Conservation (phyloP, 2,888 invertebrate genomes). For the Deladenus siricidicola region DNA sequence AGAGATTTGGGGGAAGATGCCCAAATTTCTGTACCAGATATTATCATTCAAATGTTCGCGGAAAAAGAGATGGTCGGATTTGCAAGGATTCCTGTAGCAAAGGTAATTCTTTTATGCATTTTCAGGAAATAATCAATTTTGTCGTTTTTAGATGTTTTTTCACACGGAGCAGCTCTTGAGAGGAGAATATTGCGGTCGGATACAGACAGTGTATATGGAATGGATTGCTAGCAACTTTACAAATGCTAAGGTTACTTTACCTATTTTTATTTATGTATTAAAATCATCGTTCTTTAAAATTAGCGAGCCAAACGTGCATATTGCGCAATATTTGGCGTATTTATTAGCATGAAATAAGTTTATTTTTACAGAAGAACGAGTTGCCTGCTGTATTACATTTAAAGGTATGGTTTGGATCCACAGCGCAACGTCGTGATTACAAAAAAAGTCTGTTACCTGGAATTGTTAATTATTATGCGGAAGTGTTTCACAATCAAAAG, state of each 20-base stretch:
- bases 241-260: not conserved
- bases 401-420: slow-evolving; percentile 40
- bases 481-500: slow-evolving; percentile 35
- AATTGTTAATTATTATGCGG: slow-evolving; percentile 35
- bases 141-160: too few relatives aligned
- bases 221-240: not conserved
- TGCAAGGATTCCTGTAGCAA: slow-evolving; percentile 35
- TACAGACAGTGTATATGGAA: not conserved
- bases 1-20: slow-evolving; percentile 19
- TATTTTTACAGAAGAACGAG: slow-evolving; percentile 22
- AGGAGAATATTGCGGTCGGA: not conserved
- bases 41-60: slow-evolving; percentile 41
- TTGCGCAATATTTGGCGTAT: too few relatives aligned
- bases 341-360: not conserved
- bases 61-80: slow-evolving; percentile 37
- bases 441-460: slow-evolving; percentile 32
- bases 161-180: not conserved
- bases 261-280: too few relatives aligned
- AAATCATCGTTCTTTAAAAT: too few relatives aligned
- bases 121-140: too few relatives aligned
- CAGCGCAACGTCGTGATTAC: slow-evolving; percentile 16
- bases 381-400: slow-evolving; percentile 38
- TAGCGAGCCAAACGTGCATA: too few relatives aligned
- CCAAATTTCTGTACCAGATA: slow-evolving; percentile 35
- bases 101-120: slow-evolving; percentile 11